phyloP scores from a whole-genome alignment of 37 sponge, comb jelly and placozoan genomes.

The Spongilla lacustris region DNA sequence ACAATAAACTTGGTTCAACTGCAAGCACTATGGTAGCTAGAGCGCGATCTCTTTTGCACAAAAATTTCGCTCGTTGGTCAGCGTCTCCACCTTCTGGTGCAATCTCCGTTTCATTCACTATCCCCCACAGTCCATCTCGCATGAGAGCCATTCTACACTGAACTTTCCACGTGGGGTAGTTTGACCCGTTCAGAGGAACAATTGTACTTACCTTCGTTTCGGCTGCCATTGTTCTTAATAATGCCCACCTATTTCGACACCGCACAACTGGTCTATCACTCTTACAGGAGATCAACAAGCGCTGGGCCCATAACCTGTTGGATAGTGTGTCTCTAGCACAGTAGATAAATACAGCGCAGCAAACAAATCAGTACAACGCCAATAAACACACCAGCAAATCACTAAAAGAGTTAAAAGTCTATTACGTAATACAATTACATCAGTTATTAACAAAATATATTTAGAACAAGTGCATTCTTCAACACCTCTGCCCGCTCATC shows the following conservation, averaged over 20 bases:
- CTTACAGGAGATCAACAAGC: background rate
- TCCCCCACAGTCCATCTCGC: background rate
- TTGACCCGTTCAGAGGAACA: slow-evolving; percentile 15
- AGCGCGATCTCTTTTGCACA: slow-evolving; percentile 37
- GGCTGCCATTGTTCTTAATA: background rate
- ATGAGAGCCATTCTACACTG: slow-evolving; percentile 8
- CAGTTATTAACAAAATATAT: too few species aligned
- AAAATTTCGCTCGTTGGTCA: slow-evolving; percentile 30
- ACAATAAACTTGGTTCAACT: slow-evolving; percentile 41
- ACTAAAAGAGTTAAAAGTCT: background rate
- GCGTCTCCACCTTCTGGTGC: slow-evolving; percentile 13
- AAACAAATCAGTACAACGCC: background rate
- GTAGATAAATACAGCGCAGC: background rate
- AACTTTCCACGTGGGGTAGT: slow-evolving; percentile 10
- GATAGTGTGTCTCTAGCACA: background rate
- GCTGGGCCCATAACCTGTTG: background rate
- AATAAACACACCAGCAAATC: background rate
- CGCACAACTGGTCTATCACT: background rate
- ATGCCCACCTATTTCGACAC: background rate
- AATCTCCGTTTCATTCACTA: slow-evolving; percentile 18
- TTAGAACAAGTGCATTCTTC: background rate
- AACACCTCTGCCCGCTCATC: too few species aligned
- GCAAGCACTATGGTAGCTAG: slow-evolving; percentile 49
- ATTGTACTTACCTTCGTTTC: background rate
- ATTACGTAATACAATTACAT: background rate